Base-by-base conservation (phyloP, 1,140 invertebrate species). In the Macrotrachela quadricornifera region DNA sequence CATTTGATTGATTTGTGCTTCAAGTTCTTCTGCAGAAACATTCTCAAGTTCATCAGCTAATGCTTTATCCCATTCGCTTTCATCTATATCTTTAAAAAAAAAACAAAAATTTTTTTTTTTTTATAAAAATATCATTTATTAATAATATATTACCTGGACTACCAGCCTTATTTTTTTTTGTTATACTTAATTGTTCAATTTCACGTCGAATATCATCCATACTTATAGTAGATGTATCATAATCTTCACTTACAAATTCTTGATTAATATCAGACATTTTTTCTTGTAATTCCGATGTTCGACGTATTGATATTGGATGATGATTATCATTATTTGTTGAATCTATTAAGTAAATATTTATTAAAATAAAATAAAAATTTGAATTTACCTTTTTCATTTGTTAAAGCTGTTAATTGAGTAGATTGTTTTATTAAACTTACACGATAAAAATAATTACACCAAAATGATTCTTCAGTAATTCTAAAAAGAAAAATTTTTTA, bases 391-490 rank as follows among this genome's bases (percentile, higher is more conserved):
- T 21, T 30, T 48, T 17, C 36, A 56, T 58, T 55, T 52, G 64
- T 63, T 63, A 57, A 63, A 59, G 53, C 63, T 56, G 49, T 80
- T 69, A 83, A 64, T 66, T 91, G 85, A 66, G 84, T 85, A 55
- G 85, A 88, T 72, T 97, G 91, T 64, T 88, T 87, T 62, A 97
- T 85, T 30, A 99, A 78, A 58, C 85, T 91, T 55, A 97, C 84
- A 64, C 91, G 83, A 73, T 99, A 99, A 74, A 96, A 96, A 70
- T 97, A 99, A 74, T 97, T 99, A 62, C 86, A 78, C 92, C 91
- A 99, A 74, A 99, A 97, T 64, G 82, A 83, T 72, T 95, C 88
- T 74, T 97, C 92, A 63, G 80, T 87, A 62, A 96, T 85, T 64
- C 88, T 94, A 70, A 9, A 39, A 50, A 43, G 42, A 3, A 60